Evolutionary conservation across 2,888 invertebrate genomes (phyloP), one percentile per base, ranked within the genome.

Genomic region (Synanthedon tipuliformis): DNA sequence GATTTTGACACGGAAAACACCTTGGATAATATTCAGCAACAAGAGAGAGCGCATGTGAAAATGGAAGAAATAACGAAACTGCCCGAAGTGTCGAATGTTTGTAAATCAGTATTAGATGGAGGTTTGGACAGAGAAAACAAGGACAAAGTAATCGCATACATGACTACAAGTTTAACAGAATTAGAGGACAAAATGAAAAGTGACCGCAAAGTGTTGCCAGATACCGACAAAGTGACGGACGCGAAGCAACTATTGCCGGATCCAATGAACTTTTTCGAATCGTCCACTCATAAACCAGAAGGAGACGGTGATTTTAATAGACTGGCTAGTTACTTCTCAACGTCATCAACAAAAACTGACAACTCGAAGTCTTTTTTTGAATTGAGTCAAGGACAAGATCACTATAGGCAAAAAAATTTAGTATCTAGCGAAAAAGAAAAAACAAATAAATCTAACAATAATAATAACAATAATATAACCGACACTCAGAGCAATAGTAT

Each of bases 311-410:
- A 61, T 40, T 78, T 73, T 41, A 87, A 72, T 57, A 71, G 85
- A 63, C 56, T 87, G 56, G 86, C 87, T 3, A 86, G 86, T 53
- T 87, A 87, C 55, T 87, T 87, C 52, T 62, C 34, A 10, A 34
- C 75, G 7, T 59, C 79, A 1, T 78, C 81, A 40, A 56, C 73
- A 0, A 77, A 81, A 72, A 67, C 78, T 0, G 83, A 85, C 2
- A 77, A 72, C 48, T 67, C 78, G 15, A 86, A 86, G 60, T 78
- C 86, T 82, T 87, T 87, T 87, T 87, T 87, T 85, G 86, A 87
- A 62, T 70, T 86, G 53, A 86, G 87, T 65, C 76, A 82, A 55
- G 79, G 84, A 54, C 83, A 85, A 75, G 77, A 84, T 50, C 85
- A 86, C 57, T 84, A 81, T 40, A 75, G 81, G 60, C 80, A 83